Evolutionary conservation across 1,140 invertebrate species (phyloP).

Genomic region (Neelides sp.): DNA sequence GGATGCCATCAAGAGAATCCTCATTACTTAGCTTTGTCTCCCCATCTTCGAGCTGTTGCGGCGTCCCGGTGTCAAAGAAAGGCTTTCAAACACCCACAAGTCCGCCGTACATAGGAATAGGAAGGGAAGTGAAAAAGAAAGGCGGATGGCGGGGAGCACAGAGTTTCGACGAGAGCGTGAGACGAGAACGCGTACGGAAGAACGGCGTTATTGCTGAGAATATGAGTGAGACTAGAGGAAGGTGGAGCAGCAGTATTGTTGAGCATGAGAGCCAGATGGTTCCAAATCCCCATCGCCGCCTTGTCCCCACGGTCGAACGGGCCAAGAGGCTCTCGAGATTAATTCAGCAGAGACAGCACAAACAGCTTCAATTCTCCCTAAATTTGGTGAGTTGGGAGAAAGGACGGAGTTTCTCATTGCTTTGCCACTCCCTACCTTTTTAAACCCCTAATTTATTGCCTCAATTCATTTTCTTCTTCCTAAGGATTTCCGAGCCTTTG

Average conservation of each 20-base stretch:
- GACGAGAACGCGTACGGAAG: background rate
- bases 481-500: too few species aligned
- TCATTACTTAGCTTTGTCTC: too few species aligned
- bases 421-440: too few species aligned
- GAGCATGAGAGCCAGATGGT: background rate
- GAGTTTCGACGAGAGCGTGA: background rate
- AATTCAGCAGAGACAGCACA: slow-evolving; percentile 28
- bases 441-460: too few species aligned
- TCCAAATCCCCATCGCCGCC: background rate
- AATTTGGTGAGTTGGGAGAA: slow-evolving; percentile 20
- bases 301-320: slow-evolving; percentile 28
- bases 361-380: slow-evolving; percentile 24
- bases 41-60: slow-evolving; percentile 22
- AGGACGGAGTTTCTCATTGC: too few species aligned
- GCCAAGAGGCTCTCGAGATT: slow-evolving; percentile 31
- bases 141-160: background rate
- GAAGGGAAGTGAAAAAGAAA: background rate
- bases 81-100: slow-evolving; percentile 17
- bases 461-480: too few species aligned
- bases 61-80: slow-evolving; percentile 12
- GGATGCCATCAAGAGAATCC: too few species aligned
- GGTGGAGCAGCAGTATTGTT: background rate
- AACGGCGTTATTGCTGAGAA: background rate
- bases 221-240: background rate
- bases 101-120: slow-evolving; percentile 16